Percentiles rank a stretch among this genome's conserved stretches.
Conservation (phyloP, 2,113 vertebrate genomes). For the Nymphicus hollandicus region DNA sequence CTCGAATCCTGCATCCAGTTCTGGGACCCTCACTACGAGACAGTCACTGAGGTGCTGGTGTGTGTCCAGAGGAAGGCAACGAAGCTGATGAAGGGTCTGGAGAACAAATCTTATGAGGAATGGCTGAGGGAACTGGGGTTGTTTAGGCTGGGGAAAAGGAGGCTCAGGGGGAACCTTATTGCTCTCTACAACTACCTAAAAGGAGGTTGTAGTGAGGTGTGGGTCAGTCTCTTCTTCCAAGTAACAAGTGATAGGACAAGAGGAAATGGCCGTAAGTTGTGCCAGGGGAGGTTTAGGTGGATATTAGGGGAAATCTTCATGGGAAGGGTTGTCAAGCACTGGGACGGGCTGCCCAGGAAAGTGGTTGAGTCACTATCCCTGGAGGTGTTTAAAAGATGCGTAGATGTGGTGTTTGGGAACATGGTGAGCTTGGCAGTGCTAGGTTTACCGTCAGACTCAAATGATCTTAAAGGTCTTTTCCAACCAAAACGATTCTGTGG, state of each 20-base stretch:
- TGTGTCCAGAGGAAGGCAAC: rapidly evolving
- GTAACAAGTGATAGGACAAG: neutral
- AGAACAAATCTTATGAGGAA: neutral
- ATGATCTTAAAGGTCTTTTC: neutral
- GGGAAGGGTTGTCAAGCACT: neutral
- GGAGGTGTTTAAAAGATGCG: neutral
- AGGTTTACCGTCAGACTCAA: neutral
- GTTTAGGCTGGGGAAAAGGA: neutral
- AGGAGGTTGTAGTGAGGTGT: neutral
- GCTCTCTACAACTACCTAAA: neutral
- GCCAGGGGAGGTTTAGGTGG: neutral
- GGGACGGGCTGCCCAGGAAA: neutral
- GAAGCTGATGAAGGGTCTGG: neutral
- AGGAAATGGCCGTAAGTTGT: neutral
- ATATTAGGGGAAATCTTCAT: neutral
- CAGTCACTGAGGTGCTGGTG: neutral
- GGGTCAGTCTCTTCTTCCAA: neutral
- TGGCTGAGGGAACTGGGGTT: rapidly evolving
- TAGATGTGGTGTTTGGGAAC: neutral
- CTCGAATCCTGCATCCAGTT: rapidly evolving
- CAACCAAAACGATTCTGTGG: neutral
- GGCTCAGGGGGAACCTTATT: rapidly evolving
- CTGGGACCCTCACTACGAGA: neutral
- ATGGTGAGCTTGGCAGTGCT: neutral
- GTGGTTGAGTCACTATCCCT: neutral